Conservation (phyloP, 2,888 invertebrate genomes). For the Microplitis manilae region DNA sequence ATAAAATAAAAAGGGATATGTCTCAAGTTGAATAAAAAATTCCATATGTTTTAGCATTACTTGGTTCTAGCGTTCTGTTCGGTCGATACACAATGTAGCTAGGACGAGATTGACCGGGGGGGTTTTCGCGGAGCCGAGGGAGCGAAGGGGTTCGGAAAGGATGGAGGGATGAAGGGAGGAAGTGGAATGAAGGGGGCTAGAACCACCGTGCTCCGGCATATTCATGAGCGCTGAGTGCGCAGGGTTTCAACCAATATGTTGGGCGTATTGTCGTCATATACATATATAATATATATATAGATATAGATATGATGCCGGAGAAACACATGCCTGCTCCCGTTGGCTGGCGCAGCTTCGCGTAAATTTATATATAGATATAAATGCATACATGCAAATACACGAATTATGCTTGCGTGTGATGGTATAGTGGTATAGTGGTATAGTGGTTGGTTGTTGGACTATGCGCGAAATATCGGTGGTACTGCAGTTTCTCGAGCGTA, state of each 20-base stretch:
- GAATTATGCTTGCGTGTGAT: slow-evolving; percentile 44
- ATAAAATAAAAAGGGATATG: background rate
- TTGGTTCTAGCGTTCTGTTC: background rate
- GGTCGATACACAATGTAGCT: slow-evolving; percentile 23
- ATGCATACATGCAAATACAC: slow-evolving; percentile 45
- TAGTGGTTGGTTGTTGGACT: slow-evolving; percentile 4
- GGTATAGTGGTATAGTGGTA: background rate
- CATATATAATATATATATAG: slow-evolving; percentile 25
- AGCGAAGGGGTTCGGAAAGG: background rate
- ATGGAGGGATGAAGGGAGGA: background rate
- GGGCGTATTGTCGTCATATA: slow-evolving; percentile 47
- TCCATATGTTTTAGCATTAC: background rate
- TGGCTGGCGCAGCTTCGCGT: slow-evolving; percentile 37
- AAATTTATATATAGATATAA: slow-evolving; percentile 48
- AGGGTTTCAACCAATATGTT: slow-evolving; percentile 65
- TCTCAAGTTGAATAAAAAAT: background rate
- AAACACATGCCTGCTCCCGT: slow-evolving; percentile 1
- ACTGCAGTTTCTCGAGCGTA: slow-evolving; percentile 10
- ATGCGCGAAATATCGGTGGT: slow-evolving; percentile 28
- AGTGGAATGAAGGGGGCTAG: background rate
- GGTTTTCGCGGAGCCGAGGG: background rate
- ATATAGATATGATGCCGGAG: slow-evolving; percentile 22
- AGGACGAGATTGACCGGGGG: slow-evolving; percentile 11
- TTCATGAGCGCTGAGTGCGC: slow-evolving; percentile 68
- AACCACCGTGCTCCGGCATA: slow-evolving; percentile 62